Conservation (phyloP, 2,888 invertebrate species). For the Leptopilina myrica region DNA sequence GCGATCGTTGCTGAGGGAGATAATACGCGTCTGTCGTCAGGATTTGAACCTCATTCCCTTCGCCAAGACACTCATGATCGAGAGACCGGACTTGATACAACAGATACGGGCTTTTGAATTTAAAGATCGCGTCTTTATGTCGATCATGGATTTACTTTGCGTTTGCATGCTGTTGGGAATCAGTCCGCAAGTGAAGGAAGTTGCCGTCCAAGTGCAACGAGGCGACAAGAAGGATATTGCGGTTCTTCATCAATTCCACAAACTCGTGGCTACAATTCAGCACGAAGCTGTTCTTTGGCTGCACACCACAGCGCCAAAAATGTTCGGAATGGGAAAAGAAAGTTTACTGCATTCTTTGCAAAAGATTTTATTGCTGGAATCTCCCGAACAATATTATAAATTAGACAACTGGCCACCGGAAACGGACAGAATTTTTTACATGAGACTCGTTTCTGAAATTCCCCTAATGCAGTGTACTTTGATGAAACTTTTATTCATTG, state of each 20-base stretch:
- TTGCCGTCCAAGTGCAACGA: conserved; percentile 78
- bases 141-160: conserved; percentile 90
- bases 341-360: conserved; percentile 88
- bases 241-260: conserved; percentile 77
- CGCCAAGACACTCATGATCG: conserved; percentile 86
- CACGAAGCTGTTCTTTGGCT: conserved; percentile 93
- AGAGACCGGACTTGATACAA: conserved; percentile 80
- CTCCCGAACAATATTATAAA: conserved; percentile 88
- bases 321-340: conserved; percentile 84
- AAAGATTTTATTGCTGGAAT: conserved; percentile 88
- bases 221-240: conserved; percentile 78
- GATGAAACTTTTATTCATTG: conserved; percentile 89
- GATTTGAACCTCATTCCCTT: conserved; percentile 89
- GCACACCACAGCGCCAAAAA: conserved; percentile 86
- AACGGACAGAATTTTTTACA: conserved; percentile 87
- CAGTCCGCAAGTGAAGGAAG: conserved; percentile 84
- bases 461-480: conserved; percentile 92
- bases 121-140: conserved; percentile 89
- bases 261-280: conserved; percentile 81
- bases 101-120: conserved; percentile 83
- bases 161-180: conserved; percentile 91
- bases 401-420: conserved; percentile 95
- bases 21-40: conserved; percentile 89
- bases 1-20: conserved; percentile 91
- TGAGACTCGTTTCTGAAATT: conserved; percentile 91